phyloP scores from a whole-genome alignment of 2,888 invertebrate species.

The Conchocele bisecta region DNA sequence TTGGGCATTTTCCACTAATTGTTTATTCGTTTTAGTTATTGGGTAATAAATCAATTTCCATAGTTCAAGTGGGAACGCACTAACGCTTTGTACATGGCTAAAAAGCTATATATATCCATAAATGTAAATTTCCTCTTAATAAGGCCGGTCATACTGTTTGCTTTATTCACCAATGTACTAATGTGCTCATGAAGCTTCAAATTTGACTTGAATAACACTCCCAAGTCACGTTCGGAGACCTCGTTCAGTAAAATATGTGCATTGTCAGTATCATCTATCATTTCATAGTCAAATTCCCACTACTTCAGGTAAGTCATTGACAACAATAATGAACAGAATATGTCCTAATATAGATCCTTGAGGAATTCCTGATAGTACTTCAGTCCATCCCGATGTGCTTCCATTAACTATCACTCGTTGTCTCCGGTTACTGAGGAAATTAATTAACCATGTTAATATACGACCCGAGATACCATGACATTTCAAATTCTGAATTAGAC shows the following conservation, averaged over 20 bases:
- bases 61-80: constrained; percentile 10
- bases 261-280: not conserved
- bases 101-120: constrained; percentile 22
- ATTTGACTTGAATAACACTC: constrained; percentile 4
- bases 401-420: constrained; percentile 26
- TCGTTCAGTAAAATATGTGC: not conserved
- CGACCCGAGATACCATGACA: constrained; percentile 8
- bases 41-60: constrained; percentile 13
- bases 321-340: constrained; percentile 8
- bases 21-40: constrained; percentile 9
- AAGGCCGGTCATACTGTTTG: constrained; percentile 13
- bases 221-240: constrained; percentile 4
- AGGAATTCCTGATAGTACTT: constrained; percentile 1
- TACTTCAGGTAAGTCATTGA: constrained; percentile 16
- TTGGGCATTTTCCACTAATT: constrained; percentile 9
- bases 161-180: constrained; percentile 11
- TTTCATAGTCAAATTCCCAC: constrained; percentile 4
- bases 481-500: constrained; percentile 23
- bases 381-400: not conserved
- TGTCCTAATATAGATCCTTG: constrained; percentile 25
- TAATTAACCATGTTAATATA: constrained; percentile 14
- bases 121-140: constrained; percentile 23
- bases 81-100: constrained; percentile 19
- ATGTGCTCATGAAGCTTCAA: constrained; percentile 19
- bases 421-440: constrained; percentile 13